Conservation (phyloP, 2,113 vertebrate genomes). For the Nothocercus julius region DNA sequence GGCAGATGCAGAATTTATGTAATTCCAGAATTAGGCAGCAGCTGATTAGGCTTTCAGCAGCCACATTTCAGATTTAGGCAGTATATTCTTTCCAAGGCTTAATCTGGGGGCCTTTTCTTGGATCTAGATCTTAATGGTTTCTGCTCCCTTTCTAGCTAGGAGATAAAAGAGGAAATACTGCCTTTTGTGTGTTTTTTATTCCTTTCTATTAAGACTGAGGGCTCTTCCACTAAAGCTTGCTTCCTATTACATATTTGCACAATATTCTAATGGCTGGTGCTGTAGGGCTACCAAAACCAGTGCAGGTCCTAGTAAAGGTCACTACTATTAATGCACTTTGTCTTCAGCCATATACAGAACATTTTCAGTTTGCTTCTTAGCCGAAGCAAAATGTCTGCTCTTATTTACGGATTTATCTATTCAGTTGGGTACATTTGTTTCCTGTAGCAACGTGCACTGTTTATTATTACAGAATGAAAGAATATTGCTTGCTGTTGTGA, state of each 20-base stretch:
- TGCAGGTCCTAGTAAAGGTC: neutral
- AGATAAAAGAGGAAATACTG: neutral
- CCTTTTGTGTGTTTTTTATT: neutral
- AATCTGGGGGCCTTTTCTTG: neutral
- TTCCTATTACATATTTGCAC: neutral
- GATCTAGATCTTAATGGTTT: neutral
- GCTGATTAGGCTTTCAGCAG: neutral
- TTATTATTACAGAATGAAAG: conserved; percentile 55
- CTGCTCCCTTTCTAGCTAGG: neutral
- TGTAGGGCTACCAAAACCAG: neutral
- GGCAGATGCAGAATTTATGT: neutral
- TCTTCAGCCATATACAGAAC: neutral
- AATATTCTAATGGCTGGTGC: neutral
- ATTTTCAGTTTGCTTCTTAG: conserved; percentile 14
- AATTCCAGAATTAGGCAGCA: neutral
- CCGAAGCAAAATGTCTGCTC: conserved; percentile 18
- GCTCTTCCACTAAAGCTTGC: neutral
- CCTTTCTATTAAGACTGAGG: neutral
- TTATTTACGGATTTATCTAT: conserved; percentile 51
- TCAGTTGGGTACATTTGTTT: conserved; percentile 51
- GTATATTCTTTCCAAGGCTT: neutral
- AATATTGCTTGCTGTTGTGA: conserved; percentile 55
- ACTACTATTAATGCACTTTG: neutral
- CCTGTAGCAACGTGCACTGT: conserved; percentile 33
- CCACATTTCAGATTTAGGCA: neutral